These are phyloP conservation scores for Cyprinodon variegatus DNA, from an alignment of 2,113 vertebrate species.

Conservation along the genomic window DNA sequence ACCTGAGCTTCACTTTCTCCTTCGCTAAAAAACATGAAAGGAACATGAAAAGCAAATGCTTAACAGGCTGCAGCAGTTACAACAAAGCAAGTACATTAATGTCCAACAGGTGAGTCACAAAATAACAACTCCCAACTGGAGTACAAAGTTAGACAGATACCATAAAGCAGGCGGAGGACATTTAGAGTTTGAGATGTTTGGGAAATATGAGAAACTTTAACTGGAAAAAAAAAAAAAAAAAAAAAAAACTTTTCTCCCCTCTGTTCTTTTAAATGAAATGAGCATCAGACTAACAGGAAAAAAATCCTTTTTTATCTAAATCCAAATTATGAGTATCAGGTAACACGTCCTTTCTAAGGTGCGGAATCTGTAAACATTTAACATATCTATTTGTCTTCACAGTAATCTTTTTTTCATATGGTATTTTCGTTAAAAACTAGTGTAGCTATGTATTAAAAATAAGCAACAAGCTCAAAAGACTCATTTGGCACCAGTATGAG, in stretches of 20 bases:
- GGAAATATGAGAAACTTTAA: slow-evolving; percentile 27
- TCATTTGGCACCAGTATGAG: too few relatives aligned
- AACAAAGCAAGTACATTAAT: slow-evolving; percentile 64
- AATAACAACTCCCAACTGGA: slow-evolving; percentile 34
- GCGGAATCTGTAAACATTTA: not conserved
- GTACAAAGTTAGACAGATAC: slow-evolving; percentile 17
- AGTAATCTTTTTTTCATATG: too few relatives aligned
- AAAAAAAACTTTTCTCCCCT: not conserved
- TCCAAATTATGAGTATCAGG: not conserved
- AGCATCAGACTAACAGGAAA: not conserved
- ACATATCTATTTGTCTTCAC: not conserved
- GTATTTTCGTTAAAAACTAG: not conserved
- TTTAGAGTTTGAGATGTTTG: slow-evolving; percentile 41
- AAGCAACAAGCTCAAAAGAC: too few relatives aligned
- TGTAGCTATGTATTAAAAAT: too few relatives aligned
- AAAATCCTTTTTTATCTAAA: not conserved
- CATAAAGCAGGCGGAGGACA: slow-evolving; percentile 56
- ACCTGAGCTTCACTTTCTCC: slow-evolving; percentile 65
- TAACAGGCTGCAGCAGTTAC: slow-evolving; percentile 75
- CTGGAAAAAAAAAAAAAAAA: not conserved
- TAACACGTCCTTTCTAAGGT: not conserved
- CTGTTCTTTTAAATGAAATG: not conserved
- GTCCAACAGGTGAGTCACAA: slow-evolving; percentile 75
- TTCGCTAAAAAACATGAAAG: slow-evolving; percentile 70
- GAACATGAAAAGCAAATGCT: slow-evolving; percentile 56